These are phyloP conservation scores for Slavum lentiscoides DNA, from an alignment of 2,888 invertebrate species.

Conservation along the genomic window DNA sequence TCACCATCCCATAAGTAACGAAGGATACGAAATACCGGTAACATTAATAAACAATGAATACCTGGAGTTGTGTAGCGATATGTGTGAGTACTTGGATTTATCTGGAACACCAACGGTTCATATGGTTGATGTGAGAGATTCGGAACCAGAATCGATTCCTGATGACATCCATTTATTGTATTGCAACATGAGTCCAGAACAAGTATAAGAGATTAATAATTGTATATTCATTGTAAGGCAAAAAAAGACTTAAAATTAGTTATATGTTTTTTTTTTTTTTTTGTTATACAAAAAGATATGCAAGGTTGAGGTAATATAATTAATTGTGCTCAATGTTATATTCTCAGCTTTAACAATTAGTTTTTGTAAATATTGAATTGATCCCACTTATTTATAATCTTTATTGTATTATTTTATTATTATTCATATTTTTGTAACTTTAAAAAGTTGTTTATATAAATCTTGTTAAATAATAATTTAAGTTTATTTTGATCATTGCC, in stretches of 20 bases:
- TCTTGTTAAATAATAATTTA: conserved; percentile 21
- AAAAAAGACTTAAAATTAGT: conserved; percentile 30
- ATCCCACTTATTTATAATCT: background rate
- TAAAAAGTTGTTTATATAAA: background rate
- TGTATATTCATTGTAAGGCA: background rate
- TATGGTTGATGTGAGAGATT: conserved; percentile 14
- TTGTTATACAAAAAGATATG: background rate
- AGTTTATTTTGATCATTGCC: background rate
- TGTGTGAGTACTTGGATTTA: conserved; percentile 39
- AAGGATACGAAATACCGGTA: conserved; percentile 41
- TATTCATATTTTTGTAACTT: conserved; percentile 5
- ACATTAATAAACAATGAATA: conserved; percentile 40
- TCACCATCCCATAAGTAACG: conserved; percentile 21
- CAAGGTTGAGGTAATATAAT: conserved; percentile 9
- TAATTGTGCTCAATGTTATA: conserved; percentile 2
- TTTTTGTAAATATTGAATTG: conserved; percentile 14
- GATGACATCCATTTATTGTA: conserved; percentile 38
- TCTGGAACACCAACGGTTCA: conserved; percentile 4
- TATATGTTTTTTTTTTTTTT: background rate
- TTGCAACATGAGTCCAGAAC: conserved; percentile 42
- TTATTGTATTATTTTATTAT: background rate
- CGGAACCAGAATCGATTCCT: conserved; percentile 26
- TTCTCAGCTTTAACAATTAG: conserved; percentile 2
- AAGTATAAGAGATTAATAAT: background rate
- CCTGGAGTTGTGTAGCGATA: conserved; percentile 8